Evolutionary conservation across 1,140 invertebrate species (phyloP).

Genomic region (Eufriesea mexicana): DNA sequence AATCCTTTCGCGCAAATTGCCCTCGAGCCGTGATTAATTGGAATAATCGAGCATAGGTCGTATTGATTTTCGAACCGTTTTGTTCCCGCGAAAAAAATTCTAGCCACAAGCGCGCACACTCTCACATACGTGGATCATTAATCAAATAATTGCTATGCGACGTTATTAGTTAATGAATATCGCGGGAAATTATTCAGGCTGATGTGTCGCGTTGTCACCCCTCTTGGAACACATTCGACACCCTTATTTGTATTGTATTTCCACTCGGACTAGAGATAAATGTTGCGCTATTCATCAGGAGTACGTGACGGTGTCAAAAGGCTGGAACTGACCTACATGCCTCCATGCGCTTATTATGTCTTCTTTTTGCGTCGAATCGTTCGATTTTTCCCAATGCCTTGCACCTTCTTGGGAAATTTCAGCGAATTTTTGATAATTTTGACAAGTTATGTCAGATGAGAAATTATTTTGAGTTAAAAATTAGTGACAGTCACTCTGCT

Average conservation of each 20-base stretch:
- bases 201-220: no score
- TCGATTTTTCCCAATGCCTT: no score
- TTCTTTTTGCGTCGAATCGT: no score
- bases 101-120: background rate
- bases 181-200: background rate
- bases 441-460: no score
- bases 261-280: background rate
- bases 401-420: no score
- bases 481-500: no score
- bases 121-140: background rate
- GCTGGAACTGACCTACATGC: background rate
- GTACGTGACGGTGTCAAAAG: background rate
- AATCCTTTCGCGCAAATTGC: no score
- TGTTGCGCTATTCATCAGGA: background rate
- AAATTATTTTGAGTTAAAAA: no score
- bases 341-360: no score
- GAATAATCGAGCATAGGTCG: background rate
- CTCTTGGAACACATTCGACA: background rate
- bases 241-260: background rate
- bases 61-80: slow-evolving; percentile 3
- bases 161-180: slow-evolving; percentile 26
- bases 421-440: no score
- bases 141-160: slow-evolving; percentile 17
- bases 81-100: background rate
- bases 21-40: background rate